Base-by-base conservation (phyloP, 2,888 invertebrate species). In the Lasiommata megera region DNA sequence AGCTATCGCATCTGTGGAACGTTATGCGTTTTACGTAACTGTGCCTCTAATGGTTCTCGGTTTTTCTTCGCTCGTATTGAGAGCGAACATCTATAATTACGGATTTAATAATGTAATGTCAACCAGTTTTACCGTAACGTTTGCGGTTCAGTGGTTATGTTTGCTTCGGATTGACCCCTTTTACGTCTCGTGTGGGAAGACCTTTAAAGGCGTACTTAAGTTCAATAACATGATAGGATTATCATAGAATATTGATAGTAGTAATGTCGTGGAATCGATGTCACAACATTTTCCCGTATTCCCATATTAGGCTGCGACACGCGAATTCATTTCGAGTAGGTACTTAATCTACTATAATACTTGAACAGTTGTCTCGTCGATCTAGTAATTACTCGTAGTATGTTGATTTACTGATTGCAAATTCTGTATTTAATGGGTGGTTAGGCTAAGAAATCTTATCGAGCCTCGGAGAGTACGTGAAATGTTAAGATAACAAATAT, bases 1-100 rank as follows among this genome's bases (percentile, higher is more conserved):
- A 43, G 23, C 43, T 34, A 31, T 17, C 6, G 17, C 36, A 56
- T 41, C 41, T 41, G 73, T 74, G 70, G 74, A 73, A 75, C 74
- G 80, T 75, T 81, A 77, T 80, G 70, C 77, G 79, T 82, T 85
- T 88, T 85, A 82, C 80, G 82, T 88, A 88, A 88, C 88, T 88
- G 88, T 88, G 80, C 68, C 79, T 88, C 78, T 88, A 88, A 88
- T 88, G 79, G 84, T 60, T 75, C 64, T 78, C 44, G 73, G 82
- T 87, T 88, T 88, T 88, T 88, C 38, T 28, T 3, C 69, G 63
- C 61, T 57, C 54, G 74, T 76, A 84, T 79, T 70, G 76, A 75
- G 82, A 78, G 72, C 76, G 76, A 72, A 71, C 74, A 72, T 78
- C 80, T 84, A 84, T 88, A 86, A 88, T 82, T 73, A 67, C 63